These are phyloP conservation scores for Microcebus jonahi DNA, from an alignment of 2,113 vertebrate species.

Conservation along the genomic window DNA sequence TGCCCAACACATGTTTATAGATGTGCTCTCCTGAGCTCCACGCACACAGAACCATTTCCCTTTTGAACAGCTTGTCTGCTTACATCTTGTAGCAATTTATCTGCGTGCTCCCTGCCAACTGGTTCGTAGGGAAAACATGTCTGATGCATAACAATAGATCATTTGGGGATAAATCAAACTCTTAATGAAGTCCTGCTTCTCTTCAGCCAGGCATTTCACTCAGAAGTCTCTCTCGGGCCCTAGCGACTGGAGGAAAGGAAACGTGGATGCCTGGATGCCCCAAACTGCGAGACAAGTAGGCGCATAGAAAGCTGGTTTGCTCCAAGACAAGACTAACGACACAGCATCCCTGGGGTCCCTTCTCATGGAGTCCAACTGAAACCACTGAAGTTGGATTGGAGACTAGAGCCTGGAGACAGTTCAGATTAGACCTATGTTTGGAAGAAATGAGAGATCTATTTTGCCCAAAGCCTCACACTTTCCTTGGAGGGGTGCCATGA, in stretches of 20 bases:
- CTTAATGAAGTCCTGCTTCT: slow-evolving; percentile 77
- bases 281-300: slow-evolving; percentile 47
- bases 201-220: slow-evolving; percentile 66
- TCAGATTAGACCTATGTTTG: slow-evolving; percentile 88
- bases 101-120: slow-evolving; percentile 83
- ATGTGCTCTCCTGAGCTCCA: slow-evolving; percentile 77
- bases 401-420: slow-evolving; percentile 84
- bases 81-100: slow-evolving; percentile 88
- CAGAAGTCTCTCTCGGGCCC: slow-evolving; percentile 47
- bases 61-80: slow-evolving; percentile 83
- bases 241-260: slow-evolving; percentile 51
- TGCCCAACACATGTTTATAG: slow-evolving; percentile 80
- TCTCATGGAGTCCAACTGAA: slow-evolving; percentile 82
- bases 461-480: slow-evolving; percentile 89
- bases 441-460: slow-evolving; percentile 88
- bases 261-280: slow-evolving; percentile 55
- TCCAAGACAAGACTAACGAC: slow-evolving; percentile 62
- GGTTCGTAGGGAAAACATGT: slow-evolving; percentile 84
- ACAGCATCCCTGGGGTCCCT: slow-evolving; percentile 75
- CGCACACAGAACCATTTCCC: slow-evolving; percentile 78
- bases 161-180: slow-evolving; percentile 83
- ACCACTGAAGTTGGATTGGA: slow-evolving; percentile 79
- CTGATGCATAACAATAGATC: slow-evolving; percentile 85
- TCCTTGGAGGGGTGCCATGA: slow-evolving; percentile 84
- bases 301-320: slow-evolving; percentile 55